Evolutionary conservation across 2,113 vertebrate genomes (phyloP).

Genomic region (Chlorodrepanis virens): DNA sequence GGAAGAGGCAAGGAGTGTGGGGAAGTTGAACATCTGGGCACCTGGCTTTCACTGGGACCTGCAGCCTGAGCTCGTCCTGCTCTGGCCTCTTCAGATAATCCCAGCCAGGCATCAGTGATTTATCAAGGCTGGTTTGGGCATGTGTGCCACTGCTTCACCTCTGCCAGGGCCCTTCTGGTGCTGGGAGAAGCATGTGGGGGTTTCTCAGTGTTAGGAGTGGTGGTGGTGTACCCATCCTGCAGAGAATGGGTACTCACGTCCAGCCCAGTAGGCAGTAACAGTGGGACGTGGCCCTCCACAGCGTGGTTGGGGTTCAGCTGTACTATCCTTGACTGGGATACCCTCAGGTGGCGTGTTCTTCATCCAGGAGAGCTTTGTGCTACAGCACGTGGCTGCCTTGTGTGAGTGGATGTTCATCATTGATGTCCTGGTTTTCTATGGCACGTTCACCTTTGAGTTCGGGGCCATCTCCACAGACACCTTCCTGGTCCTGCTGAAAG

Average conservation of each 20-base stretch:
- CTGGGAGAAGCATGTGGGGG: background rate
- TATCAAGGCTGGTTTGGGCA: background rate
- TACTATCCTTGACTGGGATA: slow-evolving; percentile 73
- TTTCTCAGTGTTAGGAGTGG: background rate
- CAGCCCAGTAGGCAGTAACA: too few species aligned
- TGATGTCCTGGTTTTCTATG: slow-evolving; percentile 85
- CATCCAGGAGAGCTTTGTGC: slow-evolving; percentile 81
- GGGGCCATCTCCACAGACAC: slow-evolving; percentile 81
- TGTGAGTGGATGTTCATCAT: slow-evolving; percentile 89
- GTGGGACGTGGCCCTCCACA: background rate
- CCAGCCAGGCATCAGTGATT: fast-evolving
- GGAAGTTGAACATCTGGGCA: background rate
- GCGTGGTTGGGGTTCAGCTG: background rate
- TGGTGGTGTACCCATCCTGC: background rate
- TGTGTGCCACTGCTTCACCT: fast-evolving
- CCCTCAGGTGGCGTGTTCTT: slow-evolving; percentile 83
- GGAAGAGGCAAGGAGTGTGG: background rate
- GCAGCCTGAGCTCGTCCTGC: background rate
- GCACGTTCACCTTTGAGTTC: slow-evolving; percentile 87
- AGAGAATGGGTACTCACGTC: fast-evolving
- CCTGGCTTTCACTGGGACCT: background rate
- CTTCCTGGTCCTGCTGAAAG: slow-evolving; percentile 80
- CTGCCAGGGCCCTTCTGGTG: fast-evolving
- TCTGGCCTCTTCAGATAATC: background rate
- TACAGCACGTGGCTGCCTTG: slow-evolving; percentile 85